These are phyloP conservation scores for Thunnus maccoyii DNA, from an alignment of 2,113 vertebrate species.

Conservation along the genomic window DNA sequence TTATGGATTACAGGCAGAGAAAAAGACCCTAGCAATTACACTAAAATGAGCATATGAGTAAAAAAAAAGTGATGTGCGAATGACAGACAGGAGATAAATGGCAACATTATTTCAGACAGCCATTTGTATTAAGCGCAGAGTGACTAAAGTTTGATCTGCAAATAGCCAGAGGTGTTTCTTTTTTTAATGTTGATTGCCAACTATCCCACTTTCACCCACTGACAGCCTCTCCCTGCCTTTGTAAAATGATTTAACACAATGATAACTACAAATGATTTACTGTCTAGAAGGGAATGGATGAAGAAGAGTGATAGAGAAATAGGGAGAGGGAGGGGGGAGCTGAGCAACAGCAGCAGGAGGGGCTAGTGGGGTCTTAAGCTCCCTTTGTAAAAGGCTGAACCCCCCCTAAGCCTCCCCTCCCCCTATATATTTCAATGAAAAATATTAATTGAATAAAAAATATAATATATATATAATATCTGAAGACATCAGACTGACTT, in stretches of 20 bases:
- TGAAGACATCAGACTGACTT: too few species aligned
- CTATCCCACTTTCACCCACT: slow-evolving; percentile 6
- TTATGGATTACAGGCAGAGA: background rate
- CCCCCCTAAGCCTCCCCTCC: too few species aligned
- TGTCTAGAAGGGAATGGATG: background rate
- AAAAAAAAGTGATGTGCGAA: slow-evolving; percentile 10
- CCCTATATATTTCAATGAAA: too few species aligned
- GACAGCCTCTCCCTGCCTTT: slow-evolving; percentile 11
- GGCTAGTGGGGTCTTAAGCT: too few species aligned
- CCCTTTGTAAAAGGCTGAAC: too few species aligned
- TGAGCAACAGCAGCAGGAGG: too few species aligned
- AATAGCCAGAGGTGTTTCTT: slow-evolving; percentile 6
- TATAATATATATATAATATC: too few species aligned
- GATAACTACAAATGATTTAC: slow-evolving; percentile 42
- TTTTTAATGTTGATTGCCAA: slow-evolving; percentile 28
- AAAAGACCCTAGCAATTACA: background rate
- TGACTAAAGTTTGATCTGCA: slow-evolving; percentile 40
- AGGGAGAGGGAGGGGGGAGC: background rate
- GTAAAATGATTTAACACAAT: slow-evolving; percentile 25
- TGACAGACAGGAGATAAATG: background rate
- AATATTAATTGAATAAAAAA: too few species aligned
- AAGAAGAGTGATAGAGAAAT: slow-evolving; percentile 18
- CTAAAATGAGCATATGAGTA: background rate
- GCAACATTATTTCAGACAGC: slow-evolving; percentile 11
- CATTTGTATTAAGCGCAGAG: slow-evolving; percentile 17